These are phyloP conservation scores for Eumerus sabulonum DNA, from an alignment of 2,888 invertebrate genomes.

Conservation along the genomic window DNA sequence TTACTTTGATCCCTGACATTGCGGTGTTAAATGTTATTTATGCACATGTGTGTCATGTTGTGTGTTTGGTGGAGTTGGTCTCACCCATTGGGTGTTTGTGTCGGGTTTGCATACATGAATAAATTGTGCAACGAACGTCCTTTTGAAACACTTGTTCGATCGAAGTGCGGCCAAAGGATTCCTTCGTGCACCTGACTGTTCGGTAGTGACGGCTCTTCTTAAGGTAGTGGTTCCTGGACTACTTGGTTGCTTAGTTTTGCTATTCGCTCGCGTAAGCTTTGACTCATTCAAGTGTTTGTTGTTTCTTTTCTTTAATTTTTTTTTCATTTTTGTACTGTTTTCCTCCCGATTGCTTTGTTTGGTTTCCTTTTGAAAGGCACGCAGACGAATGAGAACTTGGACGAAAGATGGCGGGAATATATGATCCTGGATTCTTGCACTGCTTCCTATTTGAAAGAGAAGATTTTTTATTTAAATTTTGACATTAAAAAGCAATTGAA, in stretches of 20 bases:
- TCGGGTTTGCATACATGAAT: slow-evolving; percentile 28
- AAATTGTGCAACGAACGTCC: slow-evolving; percentile 10
- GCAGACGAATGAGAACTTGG: slow-evolving; percentile 59
- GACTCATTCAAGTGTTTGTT: slow-evolving; percentile 35
- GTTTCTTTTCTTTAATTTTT: background rate
- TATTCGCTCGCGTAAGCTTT: slow-evolving; percentile 45
- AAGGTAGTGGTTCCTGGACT: no score
- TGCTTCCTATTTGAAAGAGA: slow-evolving; percentile 19
- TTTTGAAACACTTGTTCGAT: slow-evolving; percentile 50
- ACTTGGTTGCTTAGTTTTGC: no score
- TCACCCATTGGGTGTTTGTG: slow-evolving; percentile 10
- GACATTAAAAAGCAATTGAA: slow-evolving; percentile 46
- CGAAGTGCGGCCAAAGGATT: slow-evolving; percentile 45
- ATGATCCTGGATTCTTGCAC: slow-evolving; percentile 37
- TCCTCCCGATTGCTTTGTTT: no score
- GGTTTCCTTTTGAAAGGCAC: slow-evolving; percentile 1
- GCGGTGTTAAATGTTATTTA: slow-evolving; percentile 67
- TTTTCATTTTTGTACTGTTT: no score
- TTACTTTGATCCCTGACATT: slow-evolving; percentile 67
- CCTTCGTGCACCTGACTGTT: no score
- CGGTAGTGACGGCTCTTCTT: no score
- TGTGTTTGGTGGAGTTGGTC: no score
- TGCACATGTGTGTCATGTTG: background rate
- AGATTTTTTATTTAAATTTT: slow-evolving; percentile 38
- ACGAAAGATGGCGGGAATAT: slow-evolving; percentile 48